Conservation (phyloP, 2,113 vertebrate species). For the Prinia subflava region DNA sequence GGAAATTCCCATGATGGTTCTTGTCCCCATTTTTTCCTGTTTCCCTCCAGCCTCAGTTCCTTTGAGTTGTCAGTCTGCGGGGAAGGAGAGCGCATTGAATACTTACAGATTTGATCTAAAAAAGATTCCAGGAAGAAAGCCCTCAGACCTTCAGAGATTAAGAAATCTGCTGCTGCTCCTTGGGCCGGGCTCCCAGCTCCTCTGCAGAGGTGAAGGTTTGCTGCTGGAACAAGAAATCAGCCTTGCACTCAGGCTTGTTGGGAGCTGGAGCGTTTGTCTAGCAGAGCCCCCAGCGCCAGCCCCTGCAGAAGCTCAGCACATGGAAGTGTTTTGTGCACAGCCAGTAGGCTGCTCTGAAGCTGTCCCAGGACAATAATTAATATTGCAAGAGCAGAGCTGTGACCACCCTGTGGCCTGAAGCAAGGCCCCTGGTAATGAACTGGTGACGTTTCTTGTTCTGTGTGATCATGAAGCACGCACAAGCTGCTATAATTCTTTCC, state of each 20-base stretch:
- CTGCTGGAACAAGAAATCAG: not conserved
- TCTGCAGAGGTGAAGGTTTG: not conserved
- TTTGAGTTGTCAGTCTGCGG: not conserved
- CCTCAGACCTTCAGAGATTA: not conserved
- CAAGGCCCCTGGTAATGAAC: not conserved
- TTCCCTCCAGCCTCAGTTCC: not conserved
- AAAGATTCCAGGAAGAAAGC: not conserved
- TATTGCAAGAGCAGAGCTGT: not conserved
- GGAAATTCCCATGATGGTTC: not conserved
- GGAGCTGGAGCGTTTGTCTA: not conserved
- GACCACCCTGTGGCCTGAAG: not conserved
- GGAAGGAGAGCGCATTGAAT: not conserved
- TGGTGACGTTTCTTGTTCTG: not conserved
- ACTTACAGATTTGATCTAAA: not conserved
- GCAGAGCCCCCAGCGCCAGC: not conserved
- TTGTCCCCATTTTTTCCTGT: not conserved
- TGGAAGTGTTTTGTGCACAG: not conserved
- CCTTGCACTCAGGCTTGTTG: not conserved
- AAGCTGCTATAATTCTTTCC: not conserved
- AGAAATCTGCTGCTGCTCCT: not conserved
- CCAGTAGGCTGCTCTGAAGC: not conserved
- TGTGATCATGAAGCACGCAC: not conserved
- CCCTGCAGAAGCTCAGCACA: constrained; percentile 12
- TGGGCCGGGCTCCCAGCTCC: not conserved
- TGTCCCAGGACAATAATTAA: not conserved